Evolutionary conservation across 2,888 invertebrate genomes (phyloP), one percentile per base, ranked within the genome.

Genomic region (Thera britannica): DNA sequence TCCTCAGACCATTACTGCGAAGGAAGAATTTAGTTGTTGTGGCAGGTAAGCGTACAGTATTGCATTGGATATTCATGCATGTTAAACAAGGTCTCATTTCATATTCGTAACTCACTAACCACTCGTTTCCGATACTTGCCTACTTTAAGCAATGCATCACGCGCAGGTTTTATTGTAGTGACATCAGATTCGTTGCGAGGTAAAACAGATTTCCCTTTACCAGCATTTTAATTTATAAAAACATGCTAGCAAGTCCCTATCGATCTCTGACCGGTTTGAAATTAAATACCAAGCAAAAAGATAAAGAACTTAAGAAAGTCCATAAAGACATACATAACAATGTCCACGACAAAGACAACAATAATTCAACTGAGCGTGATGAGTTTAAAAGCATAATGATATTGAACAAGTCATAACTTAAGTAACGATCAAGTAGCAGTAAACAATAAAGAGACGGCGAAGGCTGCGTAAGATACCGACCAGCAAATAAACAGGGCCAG

Each of bases 1-100:
- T 96, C 96, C 76, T 96, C 96, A 77, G 96, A 96, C 79, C 97
- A 97, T 86, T 97, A 96, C 87, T 96, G 96, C 94, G 96, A 96
- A 95, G 93, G 93, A 88, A 90, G 78, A 84, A 86, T 93, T 91
- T 93, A 93, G 93, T 86, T 78, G 71, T 71, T 76, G 77, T 73
- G 76, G 77, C 82, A 86, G 90, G 90, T 90, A 78, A 89, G 87
- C 71, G 65, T 52, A 59, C 49, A 64, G 38, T 71, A 72, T 68
- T 72, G 9, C 35, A 41, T 23, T 44, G 61, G 65, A 71, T 69
- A 63, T 59, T 77, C 68, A 74, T 74, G 69, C 62, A 65, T 56
- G 9, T 4, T 11, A n/a, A 38, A 2, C 64, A 67, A 69, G 63
- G 63, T 54, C 57, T 58, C 9, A 49, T 56, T 35, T 34, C 55